phyloP scores from a whole-genome alignment of 2,888 invertebrate species.

The Drosophila melanosoma region DNA sequence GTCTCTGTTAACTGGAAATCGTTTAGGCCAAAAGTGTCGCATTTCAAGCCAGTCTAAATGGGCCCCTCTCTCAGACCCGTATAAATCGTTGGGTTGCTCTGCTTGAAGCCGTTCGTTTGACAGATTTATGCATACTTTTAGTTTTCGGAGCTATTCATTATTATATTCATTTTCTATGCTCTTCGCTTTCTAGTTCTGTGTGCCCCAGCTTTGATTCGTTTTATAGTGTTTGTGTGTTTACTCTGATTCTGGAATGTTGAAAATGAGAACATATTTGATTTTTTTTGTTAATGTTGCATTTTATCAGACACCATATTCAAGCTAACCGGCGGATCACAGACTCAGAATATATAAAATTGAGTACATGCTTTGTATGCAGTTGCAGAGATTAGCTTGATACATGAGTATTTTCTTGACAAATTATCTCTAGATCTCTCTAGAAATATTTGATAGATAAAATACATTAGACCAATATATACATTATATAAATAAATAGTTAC shows the following conservation, averaged over 20 bases:
- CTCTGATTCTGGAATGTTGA: slow-evolving; percentile 38
- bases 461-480: not conserved
- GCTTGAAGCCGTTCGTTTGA: slow-evolving; percentile 61
- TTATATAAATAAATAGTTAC: too few relatives aligned
- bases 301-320: not conserved
- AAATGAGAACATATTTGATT: not conserved
- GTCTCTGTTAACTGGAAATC: slow-evolving; percentile 63
- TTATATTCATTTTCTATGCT: slow-evolving; percentile 51
- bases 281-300: slow-evolving; percentile 9
- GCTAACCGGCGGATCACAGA: not conserved
- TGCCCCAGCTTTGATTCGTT: slow-evolving; percentile 35
- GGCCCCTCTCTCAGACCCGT: slow-evolving; percentile 12
- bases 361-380: not conserved
- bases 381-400: not conserved
- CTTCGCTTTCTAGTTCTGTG: slow-evolving; percentile 23
- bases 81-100: slow-evolving; percentile 27
- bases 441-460: not conserved
- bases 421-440: not conserved
- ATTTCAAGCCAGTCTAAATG: slow-evolving; percentile 52
- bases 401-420: not conserved
- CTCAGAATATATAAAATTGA: not conserved
- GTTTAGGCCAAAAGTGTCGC: slow-evolving; percentile 68
- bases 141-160: slow-evolving; percentile 42
- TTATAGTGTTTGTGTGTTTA: slow-evolving; percentile 23
- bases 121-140: slow-evolving; percentile 72